A percentile compares a stretch with the other conserved stretches of the same genome.
Evolutionary conservation across 2,888 invertebrate genomes (phyloP).

Genomic region (Zhengitettix transpicula): DNA sequence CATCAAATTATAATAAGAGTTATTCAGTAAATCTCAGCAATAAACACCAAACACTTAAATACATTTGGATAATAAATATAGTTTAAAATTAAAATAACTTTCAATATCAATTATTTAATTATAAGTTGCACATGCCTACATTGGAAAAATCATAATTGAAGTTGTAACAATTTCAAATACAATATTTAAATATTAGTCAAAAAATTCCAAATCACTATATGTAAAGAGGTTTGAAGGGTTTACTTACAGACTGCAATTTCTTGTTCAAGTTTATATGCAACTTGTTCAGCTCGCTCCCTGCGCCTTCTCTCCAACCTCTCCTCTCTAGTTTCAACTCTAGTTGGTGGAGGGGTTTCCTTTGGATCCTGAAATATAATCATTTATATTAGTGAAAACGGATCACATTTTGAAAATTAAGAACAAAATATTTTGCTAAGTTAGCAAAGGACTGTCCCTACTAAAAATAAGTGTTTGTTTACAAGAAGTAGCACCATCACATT

Average conservation of each 20-base stretch:
- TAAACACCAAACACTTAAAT: too few species aligned
- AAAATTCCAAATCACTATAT: too few species aligned
- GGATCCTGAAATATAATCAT: slow-evolving; percentile 53
- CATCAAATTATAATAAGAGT: too few species aligned
- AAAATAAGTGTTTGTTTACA: background rate
- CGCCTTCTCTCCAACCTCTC: slow-evolving; percentile 78
- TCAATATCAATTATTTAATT: too few species aligned
- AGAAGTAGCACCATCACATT: background rate
- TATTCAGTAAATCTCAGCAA: too few species aligned
- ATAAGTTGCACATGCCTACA: too few species aligned
- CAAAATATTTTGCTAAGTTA: too few species aligned
- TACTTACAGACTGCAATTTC: slow-evolving; percentile 73
- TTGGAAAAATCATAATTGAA: too few species aligned
- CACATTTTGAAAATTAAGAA: background rate
- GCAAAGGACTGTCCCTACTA: background rate
- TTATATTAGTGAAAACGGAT: slow-evolving; percentile 3
- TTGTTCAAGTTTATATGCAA: slow-evolving; percentile 94
- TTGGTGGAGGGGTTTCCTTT: slow-evolving; percentile 90
- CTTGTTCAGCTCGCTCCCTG: slow-evolving; percentile 88
- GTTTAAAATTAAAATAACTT: too few species aligned
- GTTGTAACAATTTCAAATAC: too few species aligned
- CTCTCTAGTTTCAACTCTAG: slow-evolving; percentile 85
- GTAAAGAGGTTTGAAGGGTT: background rate
- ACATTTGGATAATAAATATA: too few species aligned
- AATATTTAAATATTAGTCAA: too few species aligned